Base-by-base conservation (phyloP, 2,888 invertebrate genomes). In the Philereme vetulata region DNA sequence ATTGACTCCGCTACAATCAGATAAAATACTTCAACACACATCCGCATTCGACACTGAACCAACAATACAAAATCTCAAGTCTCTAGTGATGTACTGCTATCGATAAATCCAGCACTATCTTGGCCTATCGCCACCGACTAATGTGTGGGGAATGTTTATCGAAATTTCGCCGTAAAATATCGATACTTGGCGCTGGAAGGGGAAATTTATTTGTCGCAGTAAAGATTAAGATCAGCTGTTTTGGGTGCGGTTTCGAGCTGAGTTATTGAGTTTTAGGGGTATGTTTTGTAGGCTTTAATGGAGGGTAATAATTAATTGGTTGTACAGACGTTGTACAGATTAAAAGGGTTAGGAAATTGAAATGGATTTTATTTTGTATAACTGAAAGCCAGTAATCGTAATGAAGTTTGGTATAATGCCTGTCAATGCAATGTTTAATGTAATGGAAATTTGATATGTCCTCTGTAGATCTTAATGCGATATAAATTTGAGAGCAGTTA, bases 81-180 rank as follows among this genome's bases (percentile, higher is more conserved):
- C 47, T n/a, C 51, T 62, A 62, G 62, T 57, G 57, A 40, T 62
- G 61, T 10, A 33, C 21, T 2, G 21, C 45, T 11, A 61, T 61
- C 56, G 44, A 61, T 61, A 57, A 60, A 32, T 8, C 34, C 48
- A 8, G 51, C 44, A 40, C 21, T 62, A 62, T 62, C 62, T 61
- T 57, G 62, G 62, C 58, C 48, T 56, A 51, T 60, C 46, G 54
- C 61, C 62, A 58, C 46, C 64, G 55, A 52, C 60, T 66, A 67
- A 67, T 67, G 63, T 56, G 63, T 45, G 51, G 48, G 50, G 56
- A 21, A 60, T 68, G 66, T 64, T 66, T 68, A 67, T 69, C 68
- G 71, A 67, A 60, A 66, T 59, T 66, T 67, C 10, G n/a, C 10
- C 55, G 57, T 60, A 58, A 67, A 65, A 62, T 64, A 66, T 62